phyloP scores from a whole-genome alignment of 2,113 vertebrate genomes.

The Ammodytes dubius region DNA sequence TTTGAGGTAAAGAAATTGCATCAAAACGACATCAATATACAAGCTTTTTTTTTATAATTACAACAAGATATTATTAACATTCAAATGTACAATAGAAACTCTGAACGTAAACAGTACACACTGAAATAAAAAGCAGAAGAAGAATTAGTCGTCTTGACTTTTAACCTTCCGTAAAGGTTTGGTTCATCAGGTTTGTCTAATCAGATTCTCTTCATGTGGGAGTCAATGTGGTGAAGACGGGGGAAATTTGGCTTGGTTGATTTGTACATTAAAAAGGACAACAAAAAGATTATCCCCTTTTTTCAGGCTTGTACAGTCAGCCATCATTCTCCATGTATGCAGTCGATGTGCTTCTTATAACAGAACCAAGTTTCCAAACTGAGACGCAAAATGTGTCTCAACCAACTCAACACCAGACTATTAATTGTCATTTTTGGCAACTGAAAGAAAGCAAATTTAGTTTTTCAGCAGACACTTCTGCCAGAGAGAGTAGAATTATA shows the following conservation, averaged over 20 bases:
- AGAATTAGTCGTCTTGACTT: conserved; percentile 4
- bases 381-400: background rate
- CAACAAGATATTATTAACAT: conserved; percentile 77
- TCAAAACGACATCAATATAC: conserved; percentile 86
- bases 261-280: conserved; percentile 19
- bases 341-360: background rate
- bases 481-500: conserved; percentile 30
- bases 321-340: background rate
- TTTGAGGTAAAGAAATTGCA: conserved; percentile 88
- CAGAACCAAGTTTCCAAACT: background rate
- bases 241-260: conserved; percentile 58
- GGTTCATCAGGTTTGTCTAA: conserved; percentile 29
- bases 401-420: background rate
- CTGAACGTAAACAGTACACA: conserved; percentile 87
- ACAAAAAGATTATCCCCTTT: background rate
- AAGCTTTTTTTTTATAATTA: conserved; percentile 84
- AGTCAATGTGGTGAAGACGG: conserved; percentile 59
- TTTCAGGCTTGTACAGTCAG: background rate
- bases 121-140: conserved; percentile 38
- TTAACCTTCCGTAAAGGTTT: conserved; percentile 6
- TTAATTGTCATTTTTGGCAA: conserved; percentile 19
- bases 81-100: conserved; percentile 73
- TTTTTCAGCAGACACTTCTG: background rate
- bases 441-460: conserved; percentile 5
- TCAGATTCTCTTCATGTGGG: conserved; percentile 22